Conservation (phyloP, 2,888 invertebrate genomes). For the Eupithecia exiguata region DNA sequence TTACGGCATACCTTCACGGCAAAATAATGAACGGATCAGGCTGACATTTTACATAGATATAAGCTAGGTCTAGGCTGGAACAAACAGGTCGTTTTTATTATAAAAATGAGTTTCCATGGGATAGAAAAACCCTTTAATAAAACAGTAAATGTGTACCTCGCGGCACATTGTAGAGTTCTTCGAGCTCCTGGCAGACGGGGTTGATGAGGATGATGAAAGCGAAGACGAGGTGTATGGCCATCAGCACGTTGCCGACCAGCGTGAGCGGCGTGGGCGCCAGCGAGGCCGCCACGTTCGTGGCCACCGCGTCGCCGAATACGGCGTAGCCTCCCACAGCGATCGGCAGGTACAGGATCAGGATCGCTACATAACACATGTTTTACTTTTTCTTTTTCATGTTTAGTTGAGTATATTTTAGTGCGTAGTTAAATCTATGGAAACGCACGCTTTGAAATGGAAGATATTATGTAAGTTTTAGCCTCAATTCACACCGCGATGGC, state of each 20-base stretch:
- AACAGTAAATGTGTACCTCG: constrained; percentile 67
- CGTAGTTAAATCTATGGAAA: not conserved
- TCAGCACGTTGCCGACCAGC: constrained; percentile 84
- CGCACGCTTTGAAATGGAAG: no score
- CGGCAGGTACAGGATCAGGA: constrained; percentile 83
- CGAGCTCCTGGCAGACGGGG: constrained; percentile 88
- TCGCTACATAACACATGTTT: constrained; percentile 63
- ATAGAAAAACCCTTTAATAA: not conserved
- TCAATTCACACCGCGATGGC: no score
- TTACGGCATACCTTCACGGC: no score
- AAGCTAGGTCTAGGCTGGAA: not conserved
- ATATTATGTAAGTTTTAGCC: no score
- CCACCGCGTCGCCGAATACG: constrained; percentile 85
- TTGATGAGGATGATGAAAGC: constrained; percentile 88
- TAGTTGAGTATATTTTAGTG: not conserved
- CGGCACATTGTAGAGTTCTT: constrained; percentile 85
- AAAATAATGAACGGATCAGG: not conserved
- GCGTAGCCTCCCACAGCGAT: constrained; percentile 85
- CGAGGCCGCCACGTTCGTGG: constrained; percentile 84
- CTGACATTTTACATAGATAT: not conserved
- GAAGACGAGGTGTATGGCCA: constrained; percentile 86
- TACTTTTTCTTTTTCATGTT: no score
- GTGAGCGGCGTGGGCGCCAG: constrained; percentile 82
- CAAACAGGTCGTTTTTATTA: not conserved
- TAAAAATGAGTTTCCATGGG: not conserved